Evolutionary conservation across 2,113 vertebrate genomes (phyloP).

Genomic region (Gymnobelideus leadbeateri): DNA sequence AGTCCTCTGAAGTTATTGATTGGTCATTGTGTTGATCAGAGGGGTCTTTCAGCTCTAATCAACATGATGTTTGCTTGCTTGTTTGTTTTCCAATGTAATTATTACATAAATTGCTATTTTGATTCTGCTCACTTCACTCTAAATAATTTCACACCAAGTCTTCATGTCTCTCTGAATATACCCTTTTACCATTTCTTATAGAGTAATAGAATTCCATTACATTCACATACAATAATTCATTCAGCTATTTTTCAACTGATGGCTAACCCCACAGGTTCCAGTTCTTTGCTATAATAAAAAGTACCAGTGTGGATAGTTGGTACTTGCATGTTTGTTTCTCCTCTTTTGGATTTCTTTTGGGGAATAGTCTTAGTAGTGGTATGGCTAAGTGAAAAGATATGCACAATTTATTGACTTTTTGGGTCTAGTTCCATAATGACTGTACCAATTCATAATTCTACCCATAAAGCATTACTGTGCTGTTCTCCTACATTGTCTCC

Average conservation of each 20-base stretch:
- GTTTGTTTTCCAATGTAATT: neutral
- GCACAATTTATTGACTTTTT: too few species aligned
- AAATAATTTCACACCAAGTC: neutral
- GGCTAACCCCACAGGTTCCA: neutral
- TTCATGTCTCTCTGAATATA: neutral
- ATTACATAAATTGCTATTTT: neutral
- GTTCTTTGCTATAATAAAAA: neutral
- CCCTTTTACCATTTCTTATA: neutral
- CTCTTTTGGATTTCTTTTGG: too few species aligned
- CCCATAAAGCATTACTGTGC: too few species aligned
- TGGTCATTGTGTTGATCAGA: neutral
- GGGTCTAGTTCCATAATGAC: too few species aligned
- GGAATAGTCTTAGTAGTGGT: too few species aligned
- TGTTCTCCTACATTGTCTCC: too few species aligned
- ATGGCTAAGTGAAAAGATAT: too few species aligned
- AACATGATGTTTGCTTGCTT: neutral
- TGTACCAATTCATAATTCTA: too few species aligned
- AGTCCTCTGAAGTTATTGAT: neutral
- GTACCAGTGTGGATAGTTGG: too few species aligned
- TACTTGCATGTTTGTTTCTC: too few species aligned
- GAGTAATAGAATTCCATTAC: neutral
- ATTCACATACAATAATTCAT: neutral
- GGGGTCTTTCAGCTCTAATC: neutral
- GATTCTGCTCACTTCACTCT: neutral
- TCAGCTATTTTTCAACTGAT: neutral